phyloP scores from a whole-genome alignment of 2,888 invertebrate species.

The Cenopis cana region DNA sequence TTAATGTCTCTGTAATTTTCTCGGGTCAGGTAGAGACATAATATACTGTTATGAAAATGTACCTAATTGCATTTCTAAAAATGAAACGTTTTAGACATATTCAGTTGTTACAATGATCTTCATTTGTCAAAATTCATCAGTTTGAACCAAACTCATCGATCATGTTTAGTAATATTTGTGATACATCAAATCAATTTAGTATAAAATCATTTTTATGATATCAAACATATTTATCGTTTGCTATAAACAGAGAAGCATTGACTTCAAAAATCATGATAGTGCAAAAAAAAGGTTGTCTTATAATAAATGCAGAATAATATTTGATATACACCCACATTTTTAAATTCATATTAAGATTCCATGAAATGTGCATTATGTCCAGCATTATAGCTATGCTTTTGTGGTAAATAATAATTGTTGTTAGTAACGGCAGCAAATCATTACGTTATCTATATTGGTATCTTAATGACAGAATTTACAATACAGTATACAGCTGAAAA shows the following conservation, averaged over 20 bases:
- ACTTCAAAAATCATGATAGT: neutral
- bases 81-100: neutral
- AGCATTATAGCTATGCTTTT: neutral
- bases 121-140: neutral
- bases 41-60: no score
- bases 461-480: no score
- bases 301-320: neutral
- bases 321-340: neutral
- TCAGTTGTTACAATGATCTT: neutral
- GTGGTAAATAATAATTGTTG: neutral
- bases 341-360: neutral
- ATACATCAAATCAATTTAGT: slow-evolving; percentile 33
- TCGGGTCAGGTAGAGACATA: no score
- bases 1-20: no score
- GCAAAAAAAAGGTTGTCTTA: neutral
- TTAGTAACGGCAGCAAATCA: neutral
- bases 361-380: neutral
- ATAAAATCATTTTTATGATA: slow-evolving; percentile 7
- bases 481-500: neutral
- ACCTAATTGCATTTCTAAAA: neutral
- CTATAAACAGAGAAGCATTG: no score
- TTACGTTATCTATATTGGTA: neutral
- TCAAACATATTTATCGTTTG: neutral
- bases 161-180: slow-evolving; percentile 22
- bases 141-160: neutral